Conservation (phyloP, 2,888 invertebrate species). For the Caradrina kadenii region DNA sequence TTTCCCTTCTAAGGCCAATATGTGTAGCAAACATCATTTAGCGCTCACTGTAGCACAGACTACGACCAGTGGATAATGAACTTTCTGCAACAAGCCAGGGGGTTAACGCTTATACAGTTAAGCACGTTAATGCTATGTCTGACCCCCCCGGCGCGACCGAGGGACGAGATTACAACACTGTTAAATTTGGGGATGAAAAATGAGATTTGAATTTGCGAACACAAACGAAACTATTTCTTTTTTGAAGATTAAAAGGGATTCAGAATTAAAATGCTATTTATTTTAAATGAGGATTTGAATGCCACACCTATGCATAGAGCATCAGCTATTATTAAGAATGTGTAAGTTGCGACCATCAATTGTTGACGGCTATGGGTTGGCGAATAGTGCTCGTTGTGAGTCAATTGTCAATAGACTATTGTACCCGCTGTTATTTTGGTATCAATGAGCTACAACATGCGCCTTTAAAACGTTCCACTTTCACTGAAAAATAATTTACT, state of each 20-base stretch:
- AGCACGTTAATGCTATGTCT: constrained; percentile 58
- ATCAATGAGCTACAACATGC: constrained; percentile 14
- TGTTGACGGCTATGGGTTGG: constrained; percentile 27
- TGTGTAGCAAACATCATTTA: constrained; percentile 44
- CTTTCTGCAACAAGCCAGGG: constrained; percentile 50
- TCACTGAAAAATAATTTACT: neutral
- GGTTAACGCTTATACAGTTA: constrained; percentile 54
- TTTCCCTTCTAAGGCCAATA: constrained; percentile 6
- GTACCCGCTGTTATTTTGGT: constrained; percentile 4
- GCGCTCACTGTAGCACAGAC: constrained; percentile 39
- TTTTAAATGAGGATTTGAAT: constrained; percentile 34
- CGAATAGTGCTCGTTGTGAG: constrained; percentile 49
- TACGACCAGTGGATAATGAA: constrained; percentile 51
- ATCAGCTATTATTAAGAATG: constrained; percentile 30
- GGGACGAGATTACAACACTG: constrained; percentile 77
- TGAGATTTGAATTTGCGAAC: constrained; percentile 73
- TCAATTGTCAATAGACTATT: constrained; percentile 36
- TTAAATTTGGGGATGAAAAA: constrained; percentile 78
- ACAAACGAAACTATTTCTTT: constrained; percentile 58
- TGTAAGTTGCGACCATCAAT: constrained; percentile 44
- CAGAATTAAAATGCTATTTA: constrained; percentile 41
- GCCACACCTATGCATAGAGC: constrained; percentile 4
- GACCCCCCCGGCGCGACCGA: constrained; percentile 47
- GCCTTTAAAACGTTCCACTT: neutral
- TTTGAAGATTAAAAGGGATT: constrained; percentile 56